phyloP scores from a whole-genome alignment of 2,888 invertebrate genomes.

The Tinea semifulvella region DNA sequence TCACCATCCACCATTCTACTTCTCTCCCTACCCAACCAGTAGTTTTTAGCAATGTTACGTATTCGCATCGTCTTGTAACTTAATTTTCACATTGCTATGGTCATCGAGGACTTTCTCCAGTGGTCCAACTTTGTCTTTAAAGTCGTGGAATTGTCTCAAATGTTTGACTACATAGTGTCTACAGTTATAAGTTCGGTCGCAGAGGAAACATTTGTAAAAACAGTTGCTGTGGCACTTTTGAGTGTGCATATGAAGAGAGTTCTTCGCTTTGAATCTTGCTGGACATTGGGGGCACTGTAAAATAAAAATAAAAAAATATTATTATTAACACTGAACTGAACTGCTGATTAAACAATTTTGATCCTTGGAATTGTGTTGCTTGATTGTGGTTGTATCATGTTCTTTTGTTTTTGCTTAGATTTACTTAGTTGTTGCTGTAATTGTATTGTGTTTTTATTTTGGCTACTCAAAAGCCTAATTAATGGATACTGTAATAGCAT shows the following conservation, averaged over 20 bases:
- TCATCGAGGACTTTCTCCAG: constrained; percentile 6
- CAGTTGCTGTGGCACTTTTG: constrained; percentile 29
- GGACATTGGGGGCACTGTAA: constrained; percentile 38
- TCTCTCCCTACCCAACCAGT: too few species aligned
- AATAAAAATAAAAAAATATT: constrained; percentile 12
- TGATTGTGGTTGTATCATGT: too few species aligned
- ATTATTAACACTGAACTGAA: too few species aligned
- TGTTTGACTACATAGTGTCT: constrained; percentile 34
- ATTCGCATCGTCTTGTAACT: background rate
- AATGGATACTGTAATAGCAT: too few species aligned
- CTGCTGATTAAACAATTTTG: too few species aligned
- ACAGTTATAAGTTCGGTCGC: constrained; percentile 28
- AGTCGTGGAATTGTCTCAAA: constrained; percentile 27
- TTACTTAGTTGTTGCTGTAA: too few species aligned
- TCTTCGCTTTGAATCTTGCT: constrained; percentile 36
- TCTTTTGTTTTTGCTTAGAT: too few species aligned
- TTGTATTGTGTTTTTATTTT: too few species aligned
- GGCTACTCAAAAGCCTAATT: too few species aligned
- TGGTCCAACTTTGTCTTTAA: constrained; percentile 18
- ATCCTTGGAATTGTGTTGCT: too few species aligned
- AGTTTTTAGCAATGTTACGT: too few species aligned
- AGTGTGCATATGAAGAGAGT: constrained; percentile 38
- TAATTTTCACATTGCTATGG: background rate
- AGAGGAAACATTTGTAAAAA: constrained; percentile 21
- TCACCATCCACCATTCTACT: too few species aligned